Conservation (phyloP, 2,797 vertebrate species). For the Carcharodon carcharias region DNA sequence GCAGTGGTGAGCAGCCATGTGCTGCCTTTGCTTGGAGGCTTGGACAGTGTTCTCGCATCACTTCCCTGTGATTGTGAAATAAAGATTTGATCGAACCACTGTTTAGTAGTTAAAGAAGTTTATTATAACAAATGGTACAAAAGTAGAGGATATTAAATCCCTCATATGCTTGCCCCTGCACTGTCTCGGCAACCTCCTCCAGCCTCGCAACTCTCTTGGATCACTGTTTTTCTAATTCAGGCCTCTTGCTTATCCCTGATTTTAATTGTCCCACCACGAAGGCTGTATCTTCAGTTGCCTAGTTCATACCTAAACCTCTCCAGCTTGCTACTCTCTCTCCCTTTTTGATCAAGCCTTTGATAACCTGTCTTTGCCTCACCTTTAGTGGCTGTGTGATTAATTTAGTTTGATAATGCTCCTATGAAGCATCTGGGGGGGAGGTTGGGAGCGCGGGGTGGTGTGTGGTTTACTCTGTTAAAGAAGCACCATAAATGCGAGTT, state of each 20-base stretch:
- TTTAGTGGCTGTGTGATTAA: neutral
- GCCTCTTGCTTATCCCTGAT: neutral
- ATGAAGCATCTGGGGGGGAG: neutral
- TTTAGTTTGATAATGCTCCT: neutral
- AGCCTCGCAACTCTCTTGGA: neutral
- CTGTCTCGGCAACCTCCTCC: neutral
- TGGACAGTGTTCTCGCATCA: neutral
- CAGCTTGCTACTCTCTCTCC: neutral
- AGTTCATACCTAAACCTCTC: neutral
- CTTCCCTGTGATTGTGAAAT: neutral
- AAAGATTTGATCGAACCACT: neutral
- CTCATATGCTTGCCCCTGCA: neutral
- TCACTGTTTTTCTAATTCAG: neutral
- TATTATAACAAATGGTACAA: neutral
- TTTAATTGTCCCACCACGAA: neutral
- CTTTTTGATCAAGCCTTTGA: neutral
- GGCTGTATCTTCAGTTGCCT: neutral
- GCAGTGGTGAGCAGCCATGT: neutral
- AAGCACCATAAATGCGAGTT: neutral
- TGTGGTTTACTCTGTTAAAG: neutral
- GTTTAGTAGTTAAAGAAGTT: neutral
- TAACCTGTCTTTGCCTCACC: neutral
- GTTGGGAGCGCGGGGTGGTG: no score
- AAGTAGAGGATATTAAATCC: neutral
- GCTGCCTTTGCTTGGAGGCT: neutral